Base-by-base conservation (phyloP, 2,888 invertebrate genomes). In the Dryocosmus kuriphilus region DNA sequence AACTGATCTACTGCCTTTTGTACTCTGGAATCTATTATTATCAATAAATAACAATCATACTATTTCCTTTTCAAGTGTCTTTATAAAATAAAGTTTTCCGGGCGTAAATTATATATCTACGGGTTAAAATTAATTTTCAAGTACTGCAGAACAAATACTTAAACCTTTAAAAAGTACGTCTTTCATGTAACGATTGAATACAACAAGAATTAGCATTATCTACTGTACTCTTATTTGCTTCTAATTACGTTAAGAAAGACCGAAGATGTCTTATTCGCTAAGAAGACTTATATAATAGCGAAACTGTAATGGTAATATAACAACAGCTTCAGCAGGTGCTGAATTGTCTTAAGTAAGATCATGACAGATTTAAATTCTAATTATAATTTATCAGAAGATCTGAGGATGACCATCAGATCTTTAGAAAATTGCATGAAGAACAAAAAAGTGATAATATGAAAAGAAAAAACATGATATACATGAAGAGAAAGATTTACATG, bases 401-500 rank as follows among this genome's bases (percentile, higher is more conserved):
- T 51, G 30, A 67, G 9, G 16, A 16, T 9, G 30, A 51, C 30
- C 51, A 71, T 71, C 51, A 71, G 71, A 71, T 71, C 51, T 71
- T 51, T 71, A 51, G 6, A 51, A 35, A 63, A 71, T 16, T 51
- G 65, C 6, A 67, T 32, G 14, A 27, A 19, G n/a, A 35, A 38
- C 19, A 63, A 67, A 46, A 75, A 41, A 57, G 32, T 24, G 6
- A 30, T 24, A 55, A 2, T 51, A 27, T 46, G 19, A 16, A 9
- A 16, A 27, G 27, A 27, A 24, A 51, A 35, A 11, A 76, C 9
- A 32, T 22, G 16, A 41, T 5, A 41, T 41, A 16, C 5, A 16
- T 16, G 41, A 5, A 16, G 41, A 74, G 63, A 61, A 30, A 73
- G 55, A 63, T 83, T 92, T 94, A 96, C 96, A 96, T 96, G 0